Percentiles rank a stretch among this genome's conserved stretches.
phyloP scores from a whole-genome alignment of 2,113 vertebrate species.

The Phalacrocorax pelagicus region DNA sequence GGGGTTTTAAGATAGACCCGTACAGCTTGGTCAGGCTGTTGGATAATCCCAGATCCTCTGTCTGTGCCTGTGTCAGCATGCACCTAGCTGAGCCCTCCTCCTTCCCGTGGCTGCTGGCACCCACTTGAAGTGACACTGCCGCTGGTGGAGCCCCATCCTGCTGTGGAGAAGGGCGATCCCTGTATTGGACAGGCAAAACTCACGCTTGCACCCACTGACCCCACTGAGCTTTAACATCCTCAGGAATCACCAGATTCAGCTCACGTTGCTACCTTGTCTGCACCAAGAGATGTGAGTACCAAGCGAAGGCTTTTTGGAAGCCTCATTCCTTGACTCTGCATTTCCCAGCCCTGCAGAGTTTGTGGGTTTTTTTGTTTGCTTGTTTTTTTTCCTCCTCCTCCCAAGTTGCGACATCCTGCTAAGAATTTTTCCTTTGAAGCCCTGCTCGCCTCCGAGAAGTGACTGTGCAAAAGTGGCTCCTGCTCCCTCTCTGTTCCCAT shows the following conservation, averaged over 20 bases:
- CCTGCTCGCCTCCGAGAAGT: slow-evolving; percentile 21
- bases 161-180: neutral
- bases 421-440: slow-evolving; percentile 48
- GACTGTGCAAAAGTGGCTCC: slow-evolving; percentile 55
- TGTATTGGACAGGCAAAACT: neutral
- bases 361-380: slow-evolving; percentile 35
- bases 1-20: neutral
- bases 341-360: slow-evolving; percentile 33
- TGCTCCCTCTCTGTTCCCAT: slow-evolving; percentile 41
- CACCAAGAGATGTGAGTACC: neutral
- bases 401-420: slow-evolving; percentile 46
- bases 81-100: neutral
- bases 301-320: neutral
- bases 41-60: neutral
- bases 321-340: slow-evolving; percentile 23
- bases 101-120: neutral
- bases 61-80: neutral
- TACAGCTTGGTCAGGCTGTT: neutral
- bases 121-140: neutral
- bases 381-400: slow-evolving; percentile 36
- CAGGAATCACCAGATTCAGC: neutral
- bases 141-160: neutral
- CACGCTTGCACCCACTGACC: neutral
- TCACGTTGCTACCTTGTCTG: neutral
- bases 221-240: rapidly evolving